These are phyloP conservation scores for Hydrotaea cyrtoneurina DNA, from an alignment of 2,888 invertebrate genomes.

Conservation along the genomic window DNA sequence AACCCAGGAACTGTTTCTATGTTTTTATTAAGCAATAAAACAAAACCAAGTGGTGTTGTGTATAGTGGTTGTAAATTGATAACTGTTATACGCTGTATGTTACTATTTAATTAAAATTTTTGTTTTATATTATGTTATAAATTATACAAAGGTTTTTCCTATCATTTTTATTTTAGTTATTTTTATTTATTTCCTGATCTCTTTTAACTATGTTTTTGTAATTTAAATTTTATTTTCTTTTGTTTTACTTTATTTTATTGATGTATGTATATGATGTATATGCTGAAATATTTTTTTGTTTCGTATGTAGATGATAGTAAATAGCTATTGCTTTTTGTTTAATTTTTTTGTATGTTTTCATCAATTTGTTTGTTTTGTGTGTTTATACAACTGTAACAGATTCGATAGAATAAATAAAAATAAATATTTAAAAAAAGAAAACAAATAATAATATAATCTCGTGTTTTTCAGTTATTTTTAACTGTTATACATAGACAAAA, in stretches of 20 bases:
- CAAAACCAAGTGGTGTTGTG: conserved; percentile 20
- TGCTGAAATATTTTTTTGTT: conserved; percentile 22
- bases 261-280: not conserved
- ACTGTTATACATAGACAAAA: not conserved
- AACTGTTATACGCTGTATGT: conserved; percentile 7
- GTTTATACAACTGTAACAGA: conserved; percentile 32
- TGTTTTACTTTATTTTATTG: conserved; percentile 28
- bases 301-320: conserved; percentile 25
- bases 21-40: not conserved
- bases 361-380: conserved; percentile 1
- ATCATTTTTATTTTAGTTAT: conserved; percentile 15
- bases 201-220: conserved; percentile 26
- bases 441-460: conserved; percentile 15
- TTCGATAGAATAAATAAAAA: conserved; percentile 27
- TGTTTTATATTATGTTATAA: conserved; percentile 2
- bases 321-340: conserved; percentile 34
- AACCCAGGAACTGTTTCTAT: conserved; percentile 32
- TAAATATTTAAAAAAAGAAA: not conserved
- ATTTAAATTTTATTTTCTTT: conserved; percentile 13
- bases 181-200: conserved; percentile 34
- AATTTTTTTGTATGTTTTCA: not conserved
- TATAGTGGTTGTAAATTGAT: not conserved
- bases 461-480: not conserved
- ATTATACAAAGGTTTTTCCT: conserved; percentile 38
- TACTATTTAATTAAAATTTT: conserved; percentile 6